Evolutionary conservation across 1,140 invertebrate species (phyloP).

Genomic region (Drosophila melanogaster): Release_6_plus_ISO1_MT NT_033777.3:17490501-17491000

Average conservation of each 20-base stretch:
- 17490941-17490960: conserved; percentile 66
- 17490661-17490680: no score
- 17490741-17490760: neutral
- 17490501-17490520: neutral
- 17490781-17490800: neutral
- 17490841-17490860: conserved; percentile 31
- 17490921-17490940: conserved; percentile 62
- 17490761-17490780: neutral
- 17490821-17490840: neutral
- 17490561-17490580: conserved; percentile 2
- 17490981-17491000: conserved; percentile 32
- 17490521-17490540: conserved; percentile 9
- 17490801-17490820: no score
- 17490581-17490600: neutral
- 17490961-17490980: conserved; percentile 65
- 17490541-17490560: neutral
- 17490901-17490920: conserved; percentile 54
- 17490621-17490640: no score
- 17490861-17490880: conserved; percentile 46
- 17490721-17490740: no score
- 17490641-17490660: neutral
- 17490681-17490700: neutral
- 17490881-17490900: conserved; percentile 46
- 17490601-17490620: neutral
- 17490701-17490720: no score